These are phyloP conservation scores for Kryptolebias marmoratus DNA, from an alignment of 2,113 vertebrate genomes.

Conservation along the genomic window DNA sequence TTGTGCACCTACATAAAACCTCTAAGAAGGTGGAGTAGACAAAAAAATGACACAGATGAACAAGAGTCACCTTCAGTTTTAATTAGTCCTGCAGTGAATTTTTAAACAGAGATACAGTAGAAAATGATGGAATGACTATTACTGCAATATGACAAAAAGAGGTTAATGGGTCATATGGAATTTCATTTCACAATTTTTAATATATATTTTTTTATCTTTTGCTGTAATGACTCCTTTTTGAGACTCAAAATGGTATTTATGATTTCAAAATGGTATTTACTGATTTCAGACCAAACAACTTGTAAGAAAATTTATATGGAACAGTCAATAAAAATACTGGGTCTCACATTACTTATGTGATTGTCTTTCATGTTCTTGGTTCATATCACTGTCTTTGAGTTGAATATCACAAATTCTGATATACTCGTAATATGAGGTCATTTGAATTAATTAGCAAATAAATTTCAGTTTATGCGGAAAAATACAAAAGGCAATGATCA, in stretches of 20 bases:
- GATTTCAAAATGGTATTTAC: conserved; percentile 1
- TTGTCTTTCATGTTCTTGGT: conserved; percentile 59
- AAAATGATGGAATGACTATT: conserved; percentile 52
- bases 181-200: conserved; percentile 32
- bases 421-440: background rate
- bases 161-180: conserved; percentile 22
- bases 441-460: conserved; percentile 11
- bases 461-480: conserved; percentile 17
- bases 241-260: conserved; percentile 37
- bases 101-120: conserved; percentile 60
- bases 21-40: conserved; percentile 6
- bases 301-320: conserved; percentile 28
- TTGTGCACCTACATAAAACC: conserved; percentile 17
- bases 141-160: conserved; percentile 41
- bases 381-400: conserved; percentile 23
- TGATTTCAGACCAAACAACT: conserved; percentile 22
- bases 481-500: conserved; percentile 2
- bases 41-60: conserved; percentile 60
- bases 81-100: conserved; percentile 73
- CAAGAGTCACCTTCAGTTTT: conserved; percentile 73
- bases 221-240: conserved; percentile 12
- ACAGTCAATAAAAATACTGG: conserved; percentile 24
- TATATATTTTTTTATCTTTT: background rate
- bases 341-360: conserved; percentile 37
- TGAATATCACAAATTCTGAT: conserved; percentile 9